These are phyloP conservation scores for Zaprionus nigranus DNA, from an alignment of 1,140 invertebrate species.

Conservation along the genomic window DNA sequence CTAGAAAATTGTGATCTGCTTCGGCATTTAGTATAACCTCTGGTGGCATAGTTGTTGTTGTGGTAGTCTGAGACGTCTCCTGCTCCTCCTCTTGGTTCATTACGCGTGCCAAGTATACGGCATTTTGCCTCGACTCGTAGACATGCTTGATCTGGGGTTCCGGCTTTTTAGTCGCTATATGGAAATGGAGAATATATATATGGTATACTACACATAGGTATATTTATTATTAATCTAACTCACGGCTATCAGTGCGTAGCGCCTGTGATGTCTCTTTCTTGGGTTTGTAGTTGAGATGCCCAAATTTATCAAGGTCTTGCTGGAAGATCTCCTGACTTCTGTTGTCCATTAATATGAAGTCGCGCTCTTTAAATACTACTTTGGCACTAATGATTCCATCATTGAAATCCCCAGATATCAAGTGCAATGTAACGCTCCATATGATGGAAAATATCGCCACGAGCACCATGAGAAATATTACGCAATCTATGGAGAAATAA, in stretches of 20 bases:
- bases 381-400: constrained; percentile 80
- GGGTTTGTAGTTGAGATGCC: constrained; percentile 34
- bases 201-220: too few relatives aligned
- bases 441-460: constrained; percentile 72
- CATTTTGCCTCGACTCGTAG: constrained; percentile 58
- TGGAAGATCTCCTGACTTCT: constrained; percentile 59
- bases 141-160: constrained; percentile 59
- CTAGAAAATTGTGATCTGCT: constrained; percentile 69
- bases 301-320: constrained; percentile 52
- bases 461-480: constrained; percentile 76
- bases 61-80: constrained; percentile 7
- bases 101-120: constrained; percentile 45
- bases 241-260: constrained; percentile 58
- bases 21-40: constrained; percentile 57
- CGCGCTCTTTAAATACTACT: constrained; percentile 67
- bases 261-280: constrained; percentile 37
- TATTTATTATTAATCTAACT: constrained; percentile 9
- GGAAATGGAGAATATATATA: background rate
- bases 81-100: constrained; percentile 44
- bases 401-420: constrained; percentile 72
- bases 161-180: constrained; percentile 44
- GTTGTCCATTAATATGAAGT: constrained; percentile 62
- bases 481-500: constrained; percentile 47
- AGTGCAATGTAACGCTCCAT: constrained; percentile 71
- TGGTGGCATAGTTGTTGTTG: constrained; percentile 44